A percentile compares a stretch with the other conserved stretches of the same genome.
Conservation (phyloP, 2,113 vertebrate genomes). For the Euleptes europaea region DNA sequence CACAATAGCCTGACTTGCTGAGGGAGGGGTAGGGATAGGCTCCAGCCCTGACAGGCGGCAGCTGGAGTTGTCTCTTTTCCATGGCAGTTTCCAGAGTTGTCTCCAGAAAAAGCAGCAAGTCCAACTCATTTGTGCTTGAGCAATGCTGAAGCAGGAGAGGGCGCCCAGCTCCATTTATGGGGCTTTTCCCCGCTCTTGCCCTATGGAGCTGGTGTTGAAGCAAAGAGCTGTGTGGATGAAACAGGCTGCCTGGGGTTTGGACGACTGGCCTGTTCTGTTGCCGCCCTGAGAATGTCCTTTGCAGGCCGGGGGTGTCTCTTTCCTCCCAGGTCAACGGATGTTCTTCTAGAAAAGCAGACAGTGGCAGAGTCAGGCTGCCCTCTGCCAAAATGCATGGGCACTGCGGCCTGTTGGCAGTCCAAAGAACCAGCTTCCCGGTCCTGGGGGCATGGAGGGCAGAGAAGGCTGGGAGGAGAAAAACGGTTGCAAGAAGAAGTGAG, state of each 20-base stretch:
- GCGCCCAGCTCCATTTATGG: neutral
- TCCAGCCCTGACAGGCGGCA: too few relatives aligned
- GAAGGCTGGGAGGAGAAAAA: neutral
- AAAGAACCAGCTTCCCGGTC: slow-evolving; percentile 22
- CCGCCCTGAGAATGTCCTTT: too few relatives aligned
- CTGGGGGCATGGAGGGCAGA: neutral
- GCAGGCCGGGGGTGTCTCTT: neutral
- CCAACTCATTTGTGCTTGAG: neutral
- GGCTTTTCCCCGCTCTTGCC: neutral
- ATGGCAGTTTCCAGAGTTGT: neutral
- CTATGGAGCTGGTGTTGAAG: neutral
- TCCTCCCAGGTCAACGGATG: neutral
- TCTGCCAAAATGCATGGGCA: slow-evolving; percentile 16
- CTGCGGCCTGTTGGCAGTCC: slow-evolving; percentile 3
- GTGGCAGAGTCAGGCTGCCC: neutral
- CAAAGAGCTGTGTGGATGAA: neutral
- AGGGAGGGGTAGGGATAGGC: too few relatives aligned
- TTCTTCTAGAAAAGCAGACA: neutral
- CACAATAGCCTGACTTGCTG: too few relatives aligned
- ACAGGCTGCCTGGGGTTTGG: neutral
- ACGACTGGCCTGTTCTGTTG: too few relatives aligned
- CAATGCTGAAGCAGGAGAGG: too few relatives aligned
- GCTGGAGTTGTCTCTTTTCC: neutral
- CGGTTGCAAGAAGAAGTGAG: too few relatives aligned
- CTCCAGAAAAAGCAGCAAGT: neutral